Percentiles rank a stretch among this genome's conserved stretches.
These are phyloP conservation scores for Tragelaphus scriptus DNA, from an alignment of 2,113 vertebrate species.

Conservation along the genomic window DNA sequence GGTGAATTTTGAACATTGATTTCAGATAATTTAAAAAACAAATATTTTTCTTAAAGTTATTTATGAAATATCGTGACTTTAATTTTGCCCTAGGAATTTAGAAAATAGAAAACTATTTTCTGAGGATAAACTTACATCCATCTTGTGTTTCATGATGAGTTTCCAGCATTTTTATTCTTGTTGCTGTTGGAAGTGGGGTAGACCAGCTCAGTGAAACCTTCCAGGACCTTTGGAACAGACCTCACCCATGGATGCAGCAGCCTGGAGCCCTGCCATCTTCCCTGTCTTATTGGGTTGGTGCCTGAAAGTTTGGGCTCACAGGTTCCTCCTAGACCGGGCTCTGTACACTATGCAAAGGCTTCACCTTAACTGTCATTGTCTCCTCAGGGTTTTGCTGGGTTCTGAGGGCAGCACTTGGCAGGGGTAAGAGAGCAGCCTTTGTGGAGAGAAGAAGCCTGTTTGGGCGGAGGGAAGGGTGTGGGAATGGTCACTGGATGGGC, in stretches of 20 bases:
- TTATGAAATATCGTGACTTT: neutral
- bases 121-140: neutral
- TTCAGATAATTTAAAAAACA: neutral
- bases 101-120: too few relatives aligned
- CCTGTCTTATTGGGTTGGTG: too few relatives aligned
- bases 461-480: accelerated
- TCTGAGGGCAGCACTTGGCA: neutral
- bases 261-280: too few relatives aligned
- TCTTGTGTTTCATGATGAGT: neutral
- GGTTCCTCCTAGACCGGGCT: neutral
- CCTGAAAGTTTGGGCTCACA: neutral
- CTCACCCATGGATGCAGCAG: too few relatives aligned
- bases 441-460: neutral
- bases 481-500: accelerated
- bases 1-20: neutral
- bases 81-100: neutral
- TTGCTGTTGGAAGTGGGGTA: neutral
- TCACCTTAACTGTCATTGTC: neutral
- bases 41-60: neutral
- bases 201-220: neutral
- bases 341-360: accelerated
- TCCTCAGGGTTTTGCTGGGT: neutral
- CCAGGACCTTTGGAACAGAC: neutral
- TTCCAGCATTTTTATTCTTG: neutral
- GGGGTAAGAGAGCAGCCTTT: neutral